Evolutionary conservation across 2,888 invertebrate genomes (phyloP).

Genomic region (Notocelia uddmanniana): DNA sequence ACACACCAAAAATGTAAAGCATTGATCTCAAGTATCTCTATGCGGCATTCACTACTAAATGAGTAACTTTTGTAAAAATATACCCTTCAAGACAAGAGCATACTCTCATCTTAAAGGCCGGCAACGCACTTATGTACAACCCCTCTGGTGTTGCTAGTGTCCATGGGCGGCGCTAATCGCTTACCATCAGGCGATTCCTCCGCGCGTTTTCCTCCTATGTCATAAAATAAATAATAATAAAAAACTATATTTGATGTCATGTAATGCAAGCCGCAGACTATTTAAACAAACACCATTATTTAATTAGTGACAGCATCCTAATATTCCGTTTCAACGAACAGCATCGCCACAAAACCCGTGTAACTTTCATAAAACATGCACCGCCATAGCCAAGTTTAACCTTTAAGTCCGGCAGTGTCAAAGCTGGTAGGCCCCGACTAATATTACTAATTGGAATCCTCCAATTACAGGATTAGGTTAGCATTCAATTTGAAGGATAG

Average conservation of each 20-base stretch:
- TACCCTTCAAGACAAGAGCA: no score
- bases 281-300: background rate
- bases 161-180: no score
- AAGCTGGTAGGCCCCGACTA: background rate
- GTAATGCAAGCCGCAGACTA: background rate
- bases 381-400: background rate
- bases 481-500: constrained; percentile 21
- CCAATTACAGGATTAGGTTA: constrained; percentile 8
- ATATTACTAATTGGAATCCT: constrained; percentile 26
- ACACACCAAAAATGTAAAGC: background rate
- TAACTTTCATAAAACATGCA: background rate
- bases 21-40: no score
- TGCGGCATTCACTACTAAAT: no score
- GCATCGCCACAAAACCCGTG: constrained; percentile 2
- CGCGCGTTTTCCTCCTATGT: no score
- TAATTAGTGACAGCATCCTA: background rate
- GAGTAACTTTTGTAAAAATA: no score
- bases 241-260: no score
- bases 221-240: no score
- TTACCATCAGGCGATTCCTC: no score
- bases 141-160: no score
- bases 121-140: no score
- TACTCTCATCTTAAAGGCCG: no score
- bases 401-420: background rate
- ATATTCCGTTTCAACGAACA: background rate